Base-by-base conservation (phyloP, 2,113 vertebrate species). In the Aegithalos caudatus region DNA sequence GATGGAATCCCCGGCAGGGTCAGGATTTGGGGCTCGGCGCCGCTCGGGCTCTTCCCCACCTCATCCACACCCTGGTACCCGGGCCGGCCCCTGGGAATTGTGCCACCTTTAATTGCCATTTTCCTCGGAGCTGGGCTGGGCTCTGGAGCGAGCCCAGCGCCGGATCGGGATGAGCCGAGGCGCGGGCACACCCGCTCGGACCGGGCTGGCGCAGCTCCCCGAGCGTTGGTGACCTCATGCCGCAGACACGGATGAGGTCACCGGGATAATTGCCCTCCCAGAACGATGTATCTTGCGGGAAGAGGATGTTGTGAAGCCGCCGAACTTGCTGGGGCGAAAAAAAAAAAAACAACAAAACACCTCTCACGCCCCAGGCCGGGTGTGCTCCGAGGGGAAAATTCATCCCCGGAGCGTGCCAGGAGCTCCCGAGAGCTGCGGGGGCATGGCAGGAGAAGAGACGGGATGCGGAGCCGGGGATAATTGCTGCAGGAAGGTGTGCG, bases 241-340 rank as follows among this genome's bases (percentile, higher is more conserved):
- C 31, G 12, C 88, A 96, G 96, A 95, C 95, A 94, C 38, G 95
- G 90, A 37, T 97, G 96, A 97, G 82, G 93, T 97, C 96, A 96
- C 67, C 7, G 0, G 1, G 10, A 28, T 96, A 96, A 96, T 96
- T 88, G 92, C 92, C 87, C 94, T 95, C 95, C 92, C 93, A 5
- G 81, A 92, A 90, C 3, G 90, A 54, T 64, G 76, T 35, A 15
- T 95, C 96, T 92, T 76, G 92, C 86, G 90, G 96, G 93, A 64
- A 96, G 88, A 96, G 92, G 96, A 95, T 95, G 94, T 96, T 96
- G 53, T 62, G 76, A 65, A 96, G 91, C 78, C 5, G 67, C 82
- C 29, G 83, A 84, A 97, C 95, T 95, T 94, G 94, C 94, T 12
- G 35, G 79, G 95, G 93, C 91, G 53, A 86, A 83, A 60, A 64